Percentiles rank a stretch among this genome's conserved stretches.
These are phyloP conservation scores for Anastatus disparis DNA, from an alignment of 1,140 invertebrate species.

Conservation along the genomic window DNA sequence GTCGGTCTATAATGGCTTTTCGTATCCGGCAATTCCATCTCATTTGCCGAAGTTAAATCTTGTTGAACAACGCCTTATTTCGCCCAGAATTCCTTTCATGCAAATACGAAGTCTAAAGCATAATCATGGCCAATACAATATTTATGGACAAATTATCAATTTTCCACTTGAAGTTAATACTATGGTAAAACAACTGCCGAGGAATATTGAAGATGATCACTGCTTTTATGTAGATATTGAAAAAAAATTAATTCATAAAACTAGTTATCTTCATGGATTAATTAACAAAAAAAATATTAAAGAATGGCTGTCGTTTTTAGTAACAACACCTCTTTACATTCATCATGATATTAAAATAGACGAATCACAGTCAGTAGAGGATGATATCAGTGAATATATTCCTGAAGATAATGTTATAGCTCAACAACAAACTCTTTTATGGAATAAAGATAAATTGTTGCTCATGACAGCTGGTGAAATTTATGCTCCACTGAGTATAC, in stretches of 20 bases:
- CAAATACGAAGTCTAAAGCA: constrained; percentile 53
- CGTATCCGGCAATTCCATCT: too few species aligned
- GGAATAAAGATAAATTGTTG: constrained; percentile 52
- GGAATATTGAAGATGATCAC: constrained; percentile 55
- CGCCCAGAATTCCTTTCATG: constrained; percentile 55
- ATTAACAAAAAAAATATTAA: constrained; percentile 43
- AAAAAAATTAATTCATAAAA: constrained; percentile 49
- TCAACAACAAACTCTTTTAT: constrained; percentile 50
- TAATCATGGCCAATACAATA: constrained; percentile 50
- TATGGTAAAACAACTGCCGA: constrained; percentile 57
- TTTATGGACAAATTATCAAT: constrained; percentile 59
- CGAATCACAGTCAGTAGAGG: background rate
- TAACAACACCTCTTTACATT: constrained; percentile 39
- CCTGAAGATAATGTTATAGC: constrained; percentile 48
- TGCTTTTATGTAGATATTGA: constrained; percentile 54
- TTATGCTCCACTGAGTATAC: constrained; percentile 42
- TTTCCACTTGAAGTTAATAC: constrained; percentile 55
- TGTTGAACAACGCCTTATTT: constrained; percentile 49
- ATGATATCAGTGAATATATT: constrained; percentile 48
- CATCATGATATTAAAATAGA: constrained; percentile 36
- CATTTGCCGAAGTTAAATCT: constrained; percentile 42
- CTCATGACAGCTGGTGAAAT: constrained; percentile 47
- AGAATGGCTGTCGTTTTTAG: constrained; percentile 32
- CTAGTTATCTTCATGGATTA: constrained; percentile 37
- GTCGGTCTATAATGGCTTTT: background rate